These are phyloP conservation scores for Sebastolobus alascanus DNA, from an alignment of 2,797 vertebrate genomes.

Conservation along the genomic window DNA sequence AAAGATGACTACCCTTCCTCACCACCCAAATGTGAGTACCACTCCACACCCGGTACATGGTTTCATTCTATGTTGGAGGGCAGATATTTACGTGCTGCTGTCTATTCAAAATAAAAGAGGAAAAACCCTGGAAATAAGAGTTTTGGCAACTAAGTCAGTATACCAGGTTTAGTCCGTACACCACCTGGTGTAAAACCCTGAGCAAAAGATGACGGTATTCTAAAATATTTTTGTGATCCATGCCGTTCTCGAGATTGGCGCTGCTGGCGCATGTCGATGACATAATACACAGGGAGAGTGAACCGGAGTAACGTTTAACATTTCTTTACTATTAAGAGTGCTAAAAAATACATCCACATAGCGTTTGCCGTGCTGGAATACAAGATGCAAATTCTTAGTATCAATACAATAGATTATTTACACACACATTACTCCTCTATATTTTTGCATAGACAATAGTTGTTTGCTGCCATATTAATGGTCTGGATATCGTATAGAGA, in stretches of 20 bases:
- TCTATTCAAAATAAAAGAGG: constrained; percentile 1
- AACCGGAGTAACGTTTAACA: too few species aligned
- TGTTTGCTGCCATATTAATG: background rate
- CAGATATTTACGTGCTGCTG: background rate
- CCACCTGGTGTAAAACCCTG: background rate
- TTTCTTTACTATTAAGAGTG: too few species aligned
- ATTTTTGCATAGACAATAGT: background rate
- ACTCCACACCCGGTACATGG: background rate
- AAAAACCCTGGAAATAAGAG: background rate
- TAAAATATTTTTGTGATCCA: background rate
- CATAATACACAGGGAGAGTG: too few species aligned
- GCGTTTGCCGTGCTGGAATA: too few species aligned
- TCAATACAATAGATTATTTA: too few species aligned
- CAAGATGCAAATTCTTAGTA: too few species aligned
- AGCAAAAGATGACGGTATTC: background rate
- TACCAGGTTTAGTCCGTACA: background rate
- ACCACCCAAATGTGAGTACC: constrained; percentile 96
- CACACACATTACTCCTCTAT: background rate
- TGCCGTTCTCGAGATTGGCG: background rate
- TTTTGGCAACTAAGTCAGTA: background rate
- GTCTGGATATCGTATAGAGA: background rate
- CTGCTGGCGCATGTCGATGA: too few species aligned
- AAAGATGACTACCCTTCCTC: constrained; percentile 99
- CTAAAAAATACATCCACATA: too few species aligned
- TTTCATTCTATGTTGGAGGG: background rate